A percentile compares a stretch with the other conserved stretches of the same genome.
These are phyloP conservation scores for Drosophila nr. fundita DNA, from an alignment of 2,888 invertebrate species.

Conservation along the genomic window DNA sequence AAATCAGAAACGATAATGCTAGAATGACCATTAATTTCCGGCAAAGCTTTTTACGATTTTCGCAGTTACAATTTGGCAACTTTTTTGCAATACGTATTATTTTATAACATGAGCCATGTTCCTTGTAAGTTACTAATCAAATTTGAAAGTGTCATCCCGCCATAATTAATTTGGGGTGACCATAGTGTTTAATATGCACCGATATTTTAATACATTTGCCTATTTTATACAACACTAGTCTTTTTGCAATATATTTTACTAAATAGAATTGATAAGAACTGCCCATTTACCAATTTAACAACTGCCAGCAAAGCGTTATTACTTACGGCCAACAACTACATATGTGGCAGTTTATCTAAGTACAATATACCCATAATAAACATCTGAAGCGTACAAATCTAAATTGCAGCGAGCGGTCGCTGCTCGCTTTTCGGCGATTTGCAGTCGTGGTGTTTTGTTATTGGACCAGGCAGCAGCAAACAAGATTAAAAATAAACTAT, in stretches of 20 bases:
- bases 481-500: conserved; percentile 71
- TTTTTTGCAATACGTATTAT: neutral
- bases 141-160: conserved; percentile 12
- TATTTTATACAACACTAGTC: conserved; percentile 38
- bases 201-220: conserved; percentile 13
- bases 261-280: conserved; percentile 54
- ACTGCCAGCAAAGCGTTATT: conserved; percentile 41
- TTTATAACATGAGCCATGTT: neutral
- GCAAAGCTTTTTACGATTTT: neutral
- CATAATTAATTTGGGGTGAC: conserved; percentile 25
- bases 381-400: conserved; percentile 13
- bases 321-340: neutral
- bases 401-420: conserved; percentile 19
- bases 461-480: conserved; percentile 65
- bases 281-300: conserved; percentile 27
- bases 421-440: conserved; percentile 50
- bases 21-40: conserved; percentile 6
- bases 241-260: conserved; percentile 54
- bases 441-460: conserved; percentile 77
- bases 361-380: conserved; percentile 25
- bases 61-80: neutral
- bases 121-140: neutral
- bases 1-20: neutral
- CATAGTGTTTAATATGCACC: conserved; percentile 11
- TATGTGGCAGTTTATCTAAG: conserved; percentile 14